Evolutionary conservation across 2,888 invertebrate genomes (phyloP).

Genomic region (Megastigmus dorsalis): DNA sequence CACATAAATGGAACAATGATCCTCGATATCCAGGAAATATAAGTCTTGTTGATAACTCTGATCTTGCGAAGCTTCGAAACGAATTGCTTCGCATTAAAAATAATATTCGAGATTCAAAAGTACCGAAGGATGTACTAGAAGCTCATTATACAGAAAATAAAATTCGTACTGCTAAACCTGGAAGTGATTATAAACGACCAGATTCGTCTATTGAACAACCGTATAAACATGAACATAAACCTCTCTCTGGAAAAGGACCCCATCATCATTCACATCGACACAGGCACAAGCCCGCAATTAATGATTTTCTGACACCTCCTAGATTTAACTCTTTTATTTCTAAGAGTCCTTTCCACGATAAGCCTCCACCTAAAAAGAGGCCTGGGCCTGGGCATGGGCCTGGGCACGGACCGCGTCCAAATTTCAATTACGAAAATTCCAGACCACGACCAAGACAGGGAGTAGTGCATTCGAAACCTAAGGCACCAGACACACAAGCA

Average conservation of each 20-base stretch:
- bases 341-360: constrained; percentile 66
- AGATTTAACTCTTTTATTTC: constrained; percentile 61
- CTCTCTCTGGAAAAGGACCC: too few relatives aligned
- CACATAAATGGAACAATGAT: constrained; percentile 73
- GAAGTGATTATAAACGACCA: constrained; percentile 57
- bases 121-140: constrained; percentile 63
- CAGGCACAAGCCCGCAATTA: constrained; percentile 56
- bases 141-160: constrained; percentile 68
- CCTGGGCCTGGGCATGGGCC: constrained; percentile 56
- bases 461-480: constrained; percentile 49
- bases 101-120: constrained; percentile 58
- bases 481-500: constrained; percentile 60
- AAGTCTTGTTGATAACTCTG: constrained; percentile 61
- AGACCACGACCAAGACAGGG: constrained; percentile 59
- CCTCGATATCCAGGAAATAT: constrained; percentile 59
- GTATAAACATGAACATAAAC: too few relatives aligned
- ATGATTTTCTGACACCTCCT: constrained; percentile 69
- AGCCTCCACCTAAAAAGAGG: constrained; percentile 64
- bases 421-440: constrained; percentile 53
- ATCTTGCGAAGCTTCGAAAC: constrained; percentile 64
- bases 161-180: constrained; percentile 56
- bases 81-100: constrained; percentile 66
- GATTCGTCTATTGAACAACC: constrained; percentile 65
- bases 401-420: constrained; percentile 36
- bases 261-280: constrained; percentile 58